Base-by-base conservation (phyloP, 2,797 vertebrate genomes). In the Hydrolagus colliei region DNA sequence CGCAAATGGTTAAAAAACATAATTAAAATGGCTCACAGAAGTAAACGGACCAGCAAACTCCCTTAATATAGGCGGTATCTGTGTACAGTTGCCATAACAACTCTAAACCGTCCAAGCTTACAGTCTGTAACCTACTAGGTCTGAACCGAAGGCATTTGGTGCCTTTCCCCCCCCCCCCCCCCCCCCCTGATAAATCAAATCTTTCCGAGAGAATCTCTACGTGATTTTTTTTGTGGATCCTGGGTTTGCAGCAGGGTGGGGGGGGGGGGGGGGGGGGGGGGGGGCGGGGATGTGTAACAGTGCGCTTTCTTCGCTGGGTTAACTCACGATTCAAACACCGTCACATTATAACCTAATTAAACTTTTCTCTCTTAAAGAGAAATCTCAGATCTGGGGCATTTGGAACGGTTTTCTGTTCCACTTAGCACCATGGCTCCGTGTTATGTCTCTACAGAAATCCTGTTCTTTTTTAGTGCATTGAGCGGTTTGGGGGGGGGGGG, bases 41-140 rank as follows among this genome's bases (percentile, higher is more conserved):
- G 86, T 88, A 88, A 90, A 87, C 73, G 87, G 89, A 91, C 91
- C 91, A 92, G 92, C 91, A 91, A 89, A 89, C 91, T 86, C 77
- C 86, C 85, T 79, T 86, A 18, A 35, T 84, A 86, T 59, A 88
- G 72, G 79, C 87, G 86, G 86, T 89, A 87, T 87, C 90, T 90
- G 89, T 27, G 88, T 90, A 87, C 86, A 62, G 92, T 94, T 93
- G 90, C 91, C 92, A 94, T 91, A 91, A 92, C 90, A 92, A 92
- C 91, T 88, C 86, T 59, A 79, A 89, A 90, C 89, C 87, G 88
- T 87, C 86, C n/a, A 1, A 82, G 63, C 65, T 67, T 41, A 67
- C 79, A 2, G 85, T 86, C 85, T 87, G 82, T 89, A 88, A 88
- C 88, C 86, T 79, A 82, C 87, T 86, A 86, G 80, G 74, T 72